These are phyloP conservation scores for Rhodeus uyekii DNA, from an alignment of 2,797 vertebrate genomes.

Conservation along the genomic window DNA sequence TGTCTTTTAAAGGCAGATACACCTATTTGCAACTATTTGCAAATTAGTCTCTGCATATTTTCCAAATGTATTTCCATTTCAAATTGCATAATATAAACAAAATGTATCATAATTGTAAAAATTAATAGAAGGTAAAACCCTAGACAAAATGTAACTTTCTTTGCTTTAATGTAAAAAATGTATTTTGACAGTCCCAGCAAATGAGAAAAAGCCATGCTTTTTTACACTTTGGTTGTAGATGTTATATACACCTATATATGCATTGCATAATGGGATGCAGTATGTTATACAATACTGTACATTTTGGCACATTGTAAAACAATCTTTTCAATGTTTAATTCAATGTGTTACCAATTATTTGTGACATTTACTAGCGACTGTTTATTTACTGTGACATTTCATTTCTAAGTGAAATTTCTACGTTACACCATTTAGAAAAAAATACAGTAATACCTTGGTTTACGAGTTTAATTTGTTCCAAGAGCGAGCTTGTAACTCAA, in stretches of 20 bases:
- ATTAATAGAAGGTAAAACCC: background rate
- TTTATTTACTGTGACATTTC: too few relatives aligned
- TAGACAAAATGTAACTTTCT: background rate
- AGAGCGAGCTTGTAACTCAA: too few relatives aligned
- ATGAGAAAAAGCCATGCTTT: background rate
- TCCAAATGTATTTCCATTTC: background rate
- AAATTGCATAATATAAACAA: background rate
- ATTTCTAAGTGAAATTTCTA: background rate
- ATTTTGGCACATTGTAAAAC: too few relatives aligned
- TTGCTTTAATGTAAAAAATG: too few relatives aligned
- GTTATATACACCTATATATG: too few relatives aligned
- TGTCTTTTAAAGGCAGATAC: background rate
- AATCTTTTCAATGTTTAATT: too few relatives aligned
- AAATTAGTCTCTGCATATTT: background rate
- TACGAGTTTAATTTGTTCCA: too few relatives aligned
- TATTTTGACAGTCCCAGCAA: background rate
- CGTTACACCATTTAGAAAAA: too few relatives aligned
- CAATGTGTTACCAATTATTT: background rate
- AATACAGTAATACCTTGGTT: too few relatives aligned
- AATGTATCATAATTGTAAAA: background rate
- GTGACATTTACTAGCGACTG: background rate
- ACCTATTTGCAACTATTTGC: too few relatives aligned
- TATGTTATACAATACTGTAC: background rate
- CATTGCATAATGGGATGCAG: background rate
- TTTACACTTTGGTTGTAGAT: background rate